These are phyloP conservation scores for Smittia aterrima DNA, from an alignment of 2,888 invertebrate species.

Conservation along the genomic window DNA sequence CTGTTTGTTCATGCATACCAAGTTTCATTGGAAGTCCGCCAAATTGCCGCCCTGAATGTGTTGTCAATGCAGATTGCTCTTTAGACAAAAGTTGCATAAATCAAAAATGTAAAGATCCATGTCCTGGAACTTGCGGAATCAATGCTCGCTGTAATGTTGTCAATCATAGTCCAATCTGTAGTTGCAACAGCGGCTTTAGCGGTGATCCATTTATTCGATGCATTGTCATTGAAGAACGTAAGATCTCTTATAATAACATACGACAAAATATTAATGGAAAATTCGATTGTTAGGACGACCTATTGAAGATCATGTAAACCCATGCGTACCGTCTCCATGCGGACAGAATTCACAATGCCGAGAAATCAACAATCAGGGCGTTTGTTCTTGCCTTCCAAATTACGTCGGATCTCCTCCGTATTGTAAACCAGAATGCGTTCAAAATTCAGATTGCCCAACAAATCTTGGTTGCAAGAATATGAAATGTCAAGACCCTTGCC, in stretches of 20 bases:
- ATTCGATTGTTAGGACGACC: constrained; percentile 46
- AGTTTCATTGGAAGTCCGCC: constrained; percentile 68
- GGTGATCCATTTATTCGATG: constrained; percentile 64
- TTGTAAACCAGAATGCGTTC: constrained; percentile 82
- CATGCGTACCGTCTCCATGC: constrained; percentile 80
- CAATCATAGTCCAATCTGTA: constrained; percentile 69
- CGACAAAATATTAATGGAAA: neutral
- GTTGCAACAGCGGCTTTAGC: constrained; percentile 61
- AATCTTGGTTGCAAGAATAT: constrained; percentile 80
- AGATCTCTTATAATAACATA: neutral
- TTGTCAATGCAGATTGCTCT: constrained; percentile 65
- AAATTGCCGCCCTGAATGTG: constrained; percentile 66
- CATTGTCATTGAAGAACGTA: constrained; percentile 52
- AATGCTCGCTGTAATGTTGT: constrained; percentile 68
- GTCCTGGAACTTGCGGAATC: constrained; percentile 64
- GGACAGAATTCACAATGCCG: constrained; percentile 82
- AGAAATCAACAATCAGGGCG: constrained; percentile 64
- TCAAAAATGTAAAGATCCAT: constrained; percentile 70
- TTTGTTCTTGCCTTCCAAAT: constrained; percentile 75
- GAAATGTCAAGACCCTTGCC: constrained; percentile 79
- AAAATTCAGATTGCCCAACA: constrained; percentile 80
- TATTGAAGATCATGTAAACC: constrained; percentile 60
- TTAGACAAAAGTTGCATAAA: constrained; percentile 64
- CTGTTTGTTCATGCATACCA: constrained; percentile 69
- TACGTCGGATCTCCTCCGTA: constrained; percentile 81